phyloP scores from a whole-genome alignment of 2,888 invertebrate species.

The Oscheius onirici region DNA sequence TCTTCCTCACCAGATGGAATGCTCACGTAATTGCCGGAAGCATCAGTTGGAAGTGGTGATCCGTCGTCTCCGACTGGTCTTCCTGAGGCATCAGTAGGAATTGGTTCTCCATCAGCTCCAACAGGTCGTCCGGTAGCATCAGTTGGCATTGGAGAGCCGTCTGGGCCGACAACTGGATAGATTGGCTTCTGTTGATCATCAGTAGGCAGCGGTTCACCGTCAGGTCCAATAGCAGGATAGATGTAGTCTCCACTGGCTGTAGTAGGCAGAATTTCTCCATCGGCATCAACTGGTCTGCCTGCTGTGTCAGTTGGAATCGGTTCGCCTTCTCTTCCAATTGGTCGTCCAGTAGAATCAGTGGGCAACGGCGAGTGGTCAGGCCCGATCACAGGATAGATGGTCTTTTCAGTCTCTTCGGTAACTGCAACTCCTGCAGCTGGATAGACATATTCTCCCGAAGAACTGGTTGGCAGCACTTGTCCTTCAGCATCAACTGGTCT shows the following conservation, averaged over 20 bases:
- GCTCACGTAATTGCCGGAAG: conserved; percentile 37
- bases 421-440: conserved; percentile 40
- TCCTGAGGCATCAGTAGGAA: conserved; percentile 53
- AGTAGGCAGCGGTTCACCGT: conserved; percentile 48
- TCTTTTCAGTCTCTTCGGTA: conserved; percentile 39
- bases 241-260: conserved; percentile 25
- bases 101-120: conserved; percentile 36
- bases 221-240: conserved; percentile 40
- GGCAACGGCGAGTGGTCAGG: conserved; percentile 39
- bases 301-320: conserved; percentile 46
- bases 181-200: conserved; percentile 43
- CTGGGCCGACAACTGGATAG: conserved; percentile 33
- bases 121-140: conserved; percentile 50
- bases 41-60: conserved; percentile 54
- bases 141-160: conserved; percentile 39
- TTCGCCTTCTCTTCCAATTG: conserved; percentile 38
- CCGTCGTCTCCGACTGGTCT: conserved; percentile 39
- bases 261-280: conserved; percentile 50
- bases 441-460: conserved; percentile 36
- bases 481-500: conserved; percentile 33
- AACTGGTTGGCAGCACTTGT: conserved; percentile 40
- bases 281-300: conserved; percentile 32
- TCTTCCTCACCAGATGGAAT: conserved; percentile 22
- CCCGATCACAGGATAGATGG: no score
- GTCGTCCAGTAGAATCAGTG: conserved; percentile 42